Evolutionary conservation across 2,113 vertebrate genomes (phyloP).

Genomic region (Rutilus rutilus): DNA sequence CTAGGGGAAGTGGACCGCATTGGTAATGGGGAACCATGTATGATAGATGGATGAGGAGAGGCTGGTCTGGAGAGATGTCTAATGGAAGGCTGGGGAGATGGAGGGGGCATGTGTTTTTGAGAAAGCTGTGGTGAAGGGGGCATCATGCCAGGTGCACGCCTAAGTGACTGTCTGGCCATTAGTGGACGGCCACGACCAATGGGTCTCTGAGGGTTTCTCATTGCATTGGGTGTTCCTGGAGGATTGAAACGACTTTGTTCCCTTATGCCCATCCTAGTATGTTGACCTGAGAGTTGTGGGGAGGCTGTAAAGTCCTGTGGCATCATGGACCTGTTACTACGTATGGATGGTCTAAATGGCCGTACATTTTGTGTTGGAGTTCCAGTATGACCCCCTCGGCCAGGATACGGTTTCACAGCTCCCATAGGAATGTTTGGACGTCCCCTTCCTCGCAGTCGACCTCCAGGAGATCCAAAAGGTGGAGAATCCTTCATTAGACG

Average conservation of each 20-base stretch:
- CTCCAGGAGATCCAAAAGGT: slow-evolving; percentile 57
- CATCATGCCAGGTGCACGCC: slow-evolving; percentile 61
- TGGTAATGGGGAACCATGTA: slow-evolving; percentile 63
- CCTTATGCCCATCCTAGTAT: slow-evolving; percentile 21
- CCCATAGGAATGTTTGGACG: slow-evolving; percentile 74
- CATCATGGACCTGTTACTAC: slow-evolving; percentile 72
- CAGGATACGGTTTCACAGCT: slow-evolving; percentile 71
- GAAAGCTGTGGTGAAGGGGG: slow-evolving; percentile 71
- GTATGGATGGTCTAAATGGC: slow-evolving; percentile 73
- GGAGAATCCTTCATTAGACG: slow-evolving; percentile 67
- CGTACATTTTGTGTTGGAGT: slow-evolving; percentile 75
- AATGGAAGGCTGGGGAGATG: slow-evolving; percentile 66
- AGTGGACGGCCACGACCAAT: slow-evolving; percentile 75
- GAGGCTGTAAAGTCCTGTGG: slow-evolving; percentile 65
- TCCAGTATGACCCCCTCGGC: slow-evolving; percentile 70
- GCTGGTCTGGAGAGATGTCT: slow-evolving; percentile 55
- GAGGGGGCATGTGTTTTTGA: slow-evolving; percentile 67
- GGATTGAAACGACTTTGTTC: slow-evolving; percentile 62
- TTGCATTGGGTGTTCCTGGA: slow-evolving; percentile 55
- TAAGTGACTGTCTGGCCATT: slow-evolving; percentile 67
- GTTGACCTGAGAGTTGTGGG: slow-evolving; percentile 62
- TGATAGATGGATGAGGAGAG: slow-evolving; percentile 56
- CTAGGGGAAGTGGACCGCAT: slow-evolving; percentile 52
- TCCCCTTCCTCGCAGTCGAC: slow-evolving; percentile 59
- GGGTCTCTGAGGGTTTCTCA: slow-evolving; percentile 67